Percentiles rank a stretch among this genome's conserved stretches.
These are phyloP conservation scores for Pogonomyrmex barbatus DNA, from an alignment of 1,140 invertebrate species.

Conservation along the genomic window DNA sequence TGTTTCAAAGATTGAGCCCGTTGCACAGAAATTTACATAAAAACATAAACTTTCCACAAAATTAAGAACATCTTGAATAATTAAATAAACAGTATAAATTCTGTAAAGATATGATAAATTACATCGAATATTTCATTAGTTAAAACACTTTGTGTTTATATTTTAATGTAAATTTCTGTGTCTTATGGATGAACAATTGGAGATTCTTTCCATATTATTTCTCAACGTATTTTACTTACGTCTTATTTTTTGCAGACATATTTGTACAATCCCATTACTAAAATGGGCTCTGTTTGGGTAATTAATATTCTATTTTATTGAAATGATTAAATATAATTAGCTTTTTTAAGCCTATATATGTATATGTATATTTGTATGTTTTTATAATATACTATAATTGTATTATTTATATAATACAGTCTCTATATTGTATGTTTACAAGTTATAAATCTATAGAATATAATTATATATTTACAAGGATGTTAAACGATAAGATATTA, in stretches of 20 bases:
- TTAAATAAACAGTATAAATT: constrained; percentile 17
- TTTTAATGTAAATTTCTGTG: constrained; percentile 45
- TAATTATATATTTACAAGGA: constrained; percentile 82
- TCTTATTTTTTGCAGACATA: constrained; percentile 49
- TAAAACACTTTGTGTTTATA: not conserved
- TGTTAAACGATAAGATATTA: constrained; percentile 48
- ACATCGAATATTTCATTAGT: not conserved
- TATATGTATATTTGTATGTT: constrained; percentile 13
- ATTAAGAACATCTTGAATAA: not conserved
- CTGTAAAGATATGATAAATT: not conserved
- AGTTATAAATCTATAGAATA: constrained; percentile 83
- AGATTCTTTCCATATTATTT: constrained; percentile 27
- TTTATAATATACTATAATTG: constrained; percentile 79
- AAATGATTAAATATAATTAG: constrained; percentile 79
- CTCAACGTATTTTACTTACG: constrained; percentile 71
- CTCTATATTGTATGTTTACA: constrained; percentile 83
- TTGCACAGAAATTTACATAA: constrained; percentile 35
- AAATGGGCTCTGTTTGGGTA: constrained; percentile 62
- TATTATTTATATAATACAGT: constrained; percentile 84
- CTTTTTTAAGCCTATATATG: constrained; percentile 22
- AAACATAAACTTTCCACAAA: constrained; percentile 12
- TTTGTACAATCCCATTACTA: constrained; percentile 62
- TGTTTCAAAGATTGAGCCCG: not conserved
- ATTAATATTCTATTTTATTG: constrained; percentile 76
- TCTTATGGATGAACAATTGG: not conserved